These are phyloP conservation scores for Cyphomyrus discorhynchus DNA, from an alignment of 2,113 vertebrate species.

Conservation along the genomic window DNA sequence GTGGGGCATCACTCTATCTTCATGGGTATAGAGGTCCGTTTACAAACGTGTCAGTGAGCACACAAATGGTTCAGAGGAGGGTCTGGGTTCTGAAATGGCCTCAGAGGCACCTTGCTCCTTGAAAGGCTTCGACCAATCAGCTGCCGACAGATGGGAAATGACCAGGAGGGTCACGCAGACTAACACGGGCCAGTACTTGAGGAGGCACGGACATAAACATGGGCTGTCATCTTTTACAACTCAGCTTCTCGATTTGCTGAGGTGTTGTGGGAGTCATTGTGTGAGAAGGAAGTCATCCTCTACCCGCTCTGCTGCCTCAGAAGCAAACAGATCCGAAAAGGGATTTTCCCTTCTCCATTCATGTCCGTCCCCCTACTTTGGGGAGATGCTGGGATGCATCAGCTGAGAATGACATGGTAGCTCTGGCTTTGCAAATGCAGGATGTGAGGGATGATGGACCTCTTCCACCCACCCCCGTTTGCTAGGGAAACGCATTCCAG, in stretches of 20 bases:
- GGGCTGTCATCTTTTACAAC: not conserved
- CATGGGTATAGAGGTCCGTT: not conserved
- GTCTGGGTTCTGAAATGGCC: not conserved
- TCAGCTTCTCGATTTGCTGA: not conserved
- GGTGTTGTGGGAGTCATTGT: not conserved
- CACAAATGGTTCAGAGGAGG: not conserved
- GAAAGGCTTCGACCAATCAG: not conserved
- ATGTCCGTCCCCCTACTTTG: conserved; percentile 18
- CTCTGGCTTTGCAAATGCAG: not conserved
- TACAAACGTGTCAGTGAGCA: not conserved
- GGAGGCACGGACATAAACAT: not conserved
- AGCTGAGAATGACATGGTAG: not conserved
- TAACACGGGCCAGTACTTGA: not conserved
- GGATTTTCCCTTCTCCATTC: conserved; percentile 21
- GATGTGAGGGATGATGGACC: not conserved
- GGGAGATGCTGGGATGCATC: not conserved
- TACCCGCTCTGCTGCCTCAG: conserved; percentile 4
- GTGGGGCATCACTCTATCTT: not conserved
- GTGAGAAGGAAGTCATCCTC: not conserved
- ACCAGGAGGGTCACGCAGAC: not conserved
- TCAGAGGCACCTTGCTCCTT: not conserved
- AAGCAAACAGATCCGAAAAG: not conserved
- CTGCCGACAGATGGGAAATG: not conserved
- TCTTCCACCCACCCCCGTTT: not conserved
- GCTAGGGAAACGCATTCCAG: not conserved